phyloP scores from a whole-genome alignment of 1,140 invertebrate species.

The Dendroctonus ponderosae region DNA sequence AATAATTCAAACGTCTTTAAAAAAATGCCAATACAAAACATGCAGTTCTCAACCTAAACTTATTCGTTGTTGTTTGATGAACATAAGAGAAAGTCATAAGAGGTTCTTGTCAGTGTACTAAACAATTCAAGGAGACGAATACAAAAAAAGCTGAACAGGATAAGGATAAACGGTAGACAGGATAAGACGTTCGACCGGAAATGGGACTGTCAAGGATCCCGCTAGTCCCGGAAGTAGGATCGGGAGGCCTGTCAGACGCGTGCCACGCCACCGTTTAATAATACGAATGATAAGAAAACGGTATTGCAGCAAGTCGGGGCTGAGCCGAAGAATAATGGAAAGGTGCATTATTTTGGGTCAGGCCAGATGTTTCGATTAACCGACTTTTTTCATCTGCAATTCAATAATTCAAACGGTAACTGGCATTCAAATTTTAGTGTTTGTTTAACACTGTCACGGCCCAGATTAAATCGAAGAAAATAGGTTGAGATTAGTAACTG shows the following conservation, averaged over 20 bases:
- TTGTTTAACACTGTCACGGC: too few relatives aligned
- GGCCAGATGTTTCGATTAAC: constrained; percentile 8
- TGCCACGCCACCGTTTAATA: constrained; percentile 1
- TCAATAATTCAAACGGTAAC: too few relatives aligned
- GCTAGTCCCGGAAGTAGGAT: constrained; percentile 24
- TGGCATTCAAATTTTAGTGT: too few relatives aligned
- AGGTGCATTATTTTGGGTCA: constrained; percentile 9
- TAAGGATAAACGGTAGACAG: constrained; percentile 26
- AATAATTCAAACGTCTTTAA: too few relatives aligned
- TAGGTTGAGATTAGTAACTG: too few relatives aligned
- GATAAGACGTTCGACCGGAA: constrained; percentile 25
- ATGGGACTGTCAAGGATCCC: constrained; percentile 5
- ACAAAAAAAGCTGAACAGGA: not conserved
- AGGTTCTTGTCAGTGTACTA: too few relatives aligned
- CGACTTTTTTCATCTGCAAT: not conserved
- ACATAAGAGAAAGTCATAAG: too few relatives aligned
- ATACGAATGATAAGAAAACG: constrained; percentile 2
- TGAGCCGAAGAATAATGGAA: constrained; percentile 1
- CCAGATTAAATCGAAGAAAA: too few relatives aligned
- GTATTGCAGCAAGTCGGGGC: constrained; percentile 2
- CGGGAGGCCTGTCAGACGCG: constrained; percentile 12
- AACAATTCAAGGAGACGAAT: not conserved
- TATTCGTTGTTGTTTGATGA: too few relatives aligned
- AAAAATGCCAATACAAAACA: too few relatives aligned
- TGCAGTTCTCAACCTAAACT: too few relatives aligned